Percentiles rank a stretch among this genome's conserved stretches.
Conservation (phyloP, 2,888 invertebrate genomes). For the Eupeodes latifasciatus region DNA sequence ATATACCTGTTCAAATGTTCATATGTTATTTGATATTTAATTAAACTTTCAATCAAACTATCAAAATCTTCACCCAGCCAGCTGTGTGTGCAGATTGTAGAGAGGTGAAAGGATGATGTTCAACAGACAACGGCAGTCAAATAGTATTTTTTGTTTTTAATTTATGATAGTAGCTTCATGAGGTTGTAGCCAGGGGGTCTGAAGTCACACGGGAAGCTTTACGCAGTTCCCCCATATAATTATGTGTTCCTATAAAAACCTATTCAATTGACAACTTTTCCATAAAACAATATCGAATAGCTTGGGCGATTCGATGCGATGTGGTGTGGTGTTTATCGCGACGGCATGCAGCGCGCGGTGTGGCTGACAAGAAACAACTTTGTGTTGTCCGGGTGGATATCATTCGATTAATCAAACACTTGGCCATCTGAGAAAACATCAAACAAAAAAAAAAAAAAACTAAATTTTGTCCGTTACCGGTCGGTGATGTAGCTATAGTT, state of each 20-base stretch:
- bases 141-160: conserved; percentile 47
- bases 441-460: not conserved
- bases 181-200: not conserved
- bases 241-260: not conserved
- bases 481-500: not conserved
- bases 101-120: conserved; percentile 74
- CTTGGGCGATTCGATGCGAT: not conserved
- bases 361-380: conserved; percentile 67
- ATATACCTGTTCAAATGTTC: not conserved
- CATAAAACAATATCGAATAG: conserved; percentile 46
- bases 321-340: conserved; percentile 43
- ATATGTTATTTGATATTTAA: conserved; percentile 57
- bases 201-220: not conserved
- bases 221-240: conserved; percentile 8
- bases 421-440: conserved; percentile 54
- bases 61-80: conserved; percentile 49
- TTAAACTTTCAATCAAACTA: conserved; percentile 73
- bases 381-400: conserved; percentile 58
- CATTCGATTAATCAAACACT: conserved; percentile 69
- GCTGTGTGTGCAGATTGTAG: conserved; percentile 7
- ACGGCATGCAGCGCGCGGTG: not conserved
- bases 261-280: conserved; percentile 65
- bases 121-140: conserved; percentile 60
- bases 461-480: conserved; percentile 27
- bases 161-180: conserved; percentile 50